Base-by-base conservation (phyloP, 2,888 invertebrate genomes). In the Adineta ricciae region DNA sequence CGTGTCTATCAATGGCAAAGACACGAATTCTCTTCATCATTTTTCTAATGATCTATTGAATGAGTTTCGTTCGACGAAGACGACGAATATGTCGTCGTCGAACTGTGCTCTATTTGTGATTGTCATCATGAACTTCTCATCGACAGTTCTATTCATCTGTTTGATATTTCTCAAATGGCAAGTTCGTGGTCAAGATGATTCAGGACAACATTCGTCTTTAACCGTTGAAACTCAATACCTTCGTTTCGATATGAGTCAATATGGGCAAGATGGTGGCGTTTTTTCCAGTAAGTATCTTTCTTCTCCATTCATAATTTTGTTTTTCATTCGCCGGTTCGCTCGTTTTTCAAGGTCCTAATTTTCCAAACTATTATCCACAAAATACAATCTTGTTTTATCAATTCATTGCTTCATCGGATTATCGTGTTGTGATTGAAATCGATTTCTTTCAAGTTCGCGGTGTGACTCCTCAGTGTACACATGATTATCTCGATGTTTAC, bases 401-500 rank as follows among this genome's bases (percentile, higher is more conserved):
- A 49, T 83, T 83, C 36, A 83, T 50, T 50, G 46, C 83, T 50
- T 9, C 46, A 36, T 36, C 50, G 1, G n/a, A 83, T 83, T 52
- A 52, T 52, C 49, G 52, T 50, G 83, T 83, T 36, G 27, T 16
- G 2, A 21, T 83, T 49, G 52, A 83, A 27, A 50, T 83, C 2
- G 49, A 83, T 83, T 36, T 21, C 21, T 83, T 83, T 52, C 83
- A 83, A 36, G 21, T 83, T 50, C 32, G 49, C 27, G 83, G 52
- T 32, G 52, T 83, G 8, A 36, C 50, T 36, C 83, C 83, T n/a
- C 50, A 83, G 50, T 83, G 83, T 52, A 50, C 52, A 50, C 49
- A 83, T 41, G 83, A 83, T 83, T 83, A 83, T 83, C n/a, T 83
- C 9, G 83, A 83, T 83, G 27, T 83, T 16, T 83, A 24, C 3